phyloP scores from a whole-genome alignment of 2,888 invertebrate species.

The Thumatha senex region DNA sequence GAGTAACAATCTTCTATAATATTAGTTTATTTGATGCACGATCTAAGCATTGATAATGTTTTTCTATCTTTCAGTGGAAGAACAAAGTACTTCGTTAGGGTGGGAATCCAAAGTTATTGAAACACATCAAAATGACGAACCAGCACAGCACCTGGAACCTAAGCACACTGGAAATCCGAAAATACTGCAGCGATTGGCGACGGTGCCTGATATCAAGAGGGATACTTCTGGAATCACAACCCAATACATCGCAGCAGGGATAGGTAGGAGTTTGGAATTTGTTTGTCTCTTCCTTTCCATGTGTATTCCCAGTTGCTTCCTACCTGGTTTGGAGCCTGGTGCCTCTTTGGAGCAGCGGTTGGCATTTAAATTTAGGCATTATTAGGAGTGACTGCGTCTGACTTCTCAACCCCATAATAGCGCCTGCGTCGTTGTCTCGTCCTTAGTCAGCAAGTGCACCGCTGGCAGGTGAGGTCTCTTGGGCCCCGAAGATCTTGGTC shows the following conservation, averaged over 20 bases:
- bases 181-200: conserved; percentile 61
- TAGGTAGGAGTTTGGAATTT: conserved; percentile 51
- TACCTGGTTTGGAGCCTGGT: too few relatives aligned
- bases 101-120: conserved; percentile 36
- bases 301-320: too few relatives aligned
- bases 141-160: conserved; percentile 22
- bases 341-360: too few relatives aligned
- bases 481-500: too few relatives aligned
- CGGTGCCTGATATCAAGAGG: conserved; percentile 73
- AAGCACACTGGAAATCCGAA: conserved; percentile 54
- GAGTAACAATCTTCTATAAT: too few relatives aligned
- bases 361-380: too few relatives aligned
- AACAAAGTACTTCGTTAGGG: conserved; percentile 39
- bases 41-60: background rate
- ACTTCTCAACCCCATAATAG: too few relatives aligned
- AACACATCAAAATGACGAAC: conserved; percentile 18
- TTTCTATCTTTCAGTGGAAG: conserved; percentile 43
- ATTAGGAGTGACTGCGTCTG: too few relatives aligned
- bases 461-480: too few relatives aligned
- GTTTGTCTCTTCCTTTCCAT: background rate
- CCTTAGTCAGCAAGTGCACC: too few relatives aligned
- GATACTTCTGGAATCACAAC: conserved; percentile 76
- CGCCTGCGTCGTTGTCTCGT: too few relatives aligned
- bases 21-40: too few relatives aligned
- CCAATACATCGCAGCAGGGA: conserved; percentile 74